These are phyloP conservation scores for Dermatemys mawii DNA, from an alignment of 2,113 vertebrate species.

Conservation along the genomic window DNA sequence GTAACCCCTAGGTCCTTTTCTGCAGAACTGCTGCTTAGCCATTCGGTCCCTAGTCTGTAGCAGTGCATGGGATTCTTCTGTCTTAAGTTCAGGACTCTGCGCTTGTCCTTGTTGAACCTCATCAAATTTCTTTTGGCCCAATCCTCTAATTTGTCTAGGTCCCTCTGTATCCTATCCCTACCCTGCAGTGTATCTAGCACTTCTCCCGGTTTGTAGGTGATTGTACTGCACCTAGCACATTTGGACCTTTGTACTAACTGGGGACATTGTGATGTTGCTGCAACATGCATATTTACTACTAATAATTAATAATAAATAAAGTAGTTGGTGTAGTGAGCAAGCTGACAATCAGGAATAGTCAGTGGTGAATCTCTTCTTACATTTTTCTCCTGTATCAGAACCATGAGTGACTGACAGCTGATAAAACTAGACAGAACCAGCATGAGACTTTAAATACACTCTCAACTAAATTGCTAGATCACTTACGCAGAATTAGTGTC, in stretches of 20 bases:
- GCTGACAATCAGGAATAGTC: neutral
- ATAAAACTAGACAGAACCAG: neutral
- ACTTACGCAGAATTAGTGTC: neutral
- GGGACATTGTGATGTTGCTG: neutral
- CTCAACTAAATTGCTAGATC: neutral
- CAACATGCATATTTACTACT: neutral
- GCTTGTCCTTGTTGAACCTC: too few species aligned
- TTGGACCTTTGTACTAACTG: neutral
- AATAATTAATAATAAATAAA: fast-evolving
- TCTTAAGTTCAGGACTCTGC: too few species aligned
- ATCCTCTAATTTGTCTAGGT: too few species aligned
- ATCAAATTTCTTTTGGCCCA: too few species aligned
- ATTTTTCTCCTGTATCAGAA: neutral
- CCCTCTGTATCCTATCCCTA: too few species aligned
- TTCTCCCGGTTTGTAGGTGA: neutral
- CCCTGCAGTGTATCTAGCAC: too few species aligned
- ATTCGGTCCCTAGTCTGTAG: too few species aligned
- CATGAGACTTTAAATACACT: neutral
- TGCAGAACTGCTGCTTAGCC: too few species aligned
- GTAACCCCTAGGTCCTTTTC: too few species aligned
- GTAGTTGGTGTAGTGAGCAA: neutral
- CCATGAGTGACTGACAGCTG: neutral
- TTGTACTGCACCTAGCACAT: neutral
- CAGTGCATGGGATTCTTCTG: too few species aligned
- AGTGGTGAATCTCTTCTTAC: neutral